A percentile compares a stretch with the other conserved stretches of the same genome.
Evolutionary conservation across 2,797 vertebrate species (phyloP).

Genomic region (Botia almorhae): DNA sequence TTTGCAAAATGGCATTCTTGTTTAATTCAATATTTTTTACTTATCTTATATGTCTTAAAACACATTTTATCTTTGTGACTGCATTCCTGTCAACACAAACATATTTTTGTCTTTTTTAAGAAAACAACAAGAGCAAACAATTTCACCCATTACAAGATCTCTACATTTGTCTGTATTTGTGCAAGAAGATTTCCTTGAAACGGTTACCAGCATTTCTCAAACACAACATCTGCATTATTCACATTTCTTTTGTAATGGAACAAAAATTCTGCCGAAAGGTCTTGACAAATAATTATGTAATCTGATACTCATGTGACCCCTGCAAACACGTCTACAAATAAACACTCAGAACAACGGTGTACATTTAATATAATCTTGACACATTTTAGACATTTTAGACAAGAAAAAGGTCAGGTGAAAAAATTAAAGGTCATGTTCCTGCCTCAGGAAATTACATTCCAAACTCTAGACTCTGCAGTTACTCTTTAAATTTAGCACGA

Average conservation of each 20-base stretch:
- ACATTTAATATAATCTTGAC: not conserved
- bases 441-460: too few species aligned
- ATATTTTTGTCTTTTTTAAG: too few species aligned
- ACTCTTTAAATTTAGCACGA: conserved; percentile 15
- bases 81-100: too few species aligned
- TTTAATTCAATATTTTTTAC: not conserved
- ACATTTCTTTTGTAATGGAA: not conserved
- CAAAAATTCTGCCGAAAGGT: not conserved
- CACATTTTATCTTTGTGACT: too few species aligned
- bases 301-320: not conserved
- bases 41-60: not conserved
- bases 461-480: not conserved
- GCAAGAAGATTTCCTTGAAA: too few species aligned
- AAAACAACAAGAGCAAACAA: not conserved
- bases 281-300: not conserved
- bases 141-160: not conserved
- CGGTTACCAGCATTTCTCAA: not conserved
- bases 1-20: too few species aligned
- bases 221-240: not conserved
- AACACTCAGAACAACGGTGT: not conserved
- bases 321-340: not conserved
- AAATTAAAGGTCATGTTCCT: too few species aligned
- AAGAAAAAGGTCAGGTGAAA: too few species aligned
- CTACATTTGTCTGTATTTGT: too few species aligned
- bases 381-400: not conserved